Evolutionary conservation across 2,113 vertebrate species (phyloP), one percentile per base, ranked within the genome.

Genomic region (Edolisoma coerulescens): DNA sequence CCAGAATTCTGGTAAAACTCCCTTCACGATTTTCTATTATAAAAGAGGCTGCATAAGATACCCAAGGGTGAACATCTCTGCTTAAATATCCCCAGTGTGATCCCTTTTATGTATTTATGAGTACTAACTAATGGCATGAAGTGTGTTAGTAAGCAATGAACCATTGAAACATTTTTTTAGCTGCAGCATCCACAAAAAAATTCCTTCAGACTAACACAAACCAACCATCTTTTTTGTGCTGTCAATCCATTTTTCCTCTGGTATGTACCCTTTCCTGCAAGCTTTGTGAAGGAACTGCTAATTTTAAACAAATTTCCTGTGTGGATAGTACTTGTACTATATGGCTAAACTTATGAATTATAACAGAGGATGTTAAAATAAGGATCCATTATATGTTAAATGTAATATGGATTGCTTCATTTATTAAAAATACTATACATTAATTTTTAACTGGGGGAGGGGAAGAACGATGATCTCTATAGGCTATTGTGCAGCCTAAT

Each of bases 1-100:
- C 99, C 99, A 54, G 99, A 99, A 96, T 99, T 99, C 99, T 99
- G 99, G 99, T 99, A 99, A 98, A 98, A 94, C 16, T 85, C 65
- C 16, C 47, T 84, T 33, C 7, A 5, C 0, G 0, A 9, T 87
- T 79, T 89, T 71, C 50, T 52, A 4, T 27, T 78, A 56, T 27
- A 60, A 76, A 84, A 94, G 52, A 71, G 63, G 41, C 73, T 74
- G 37, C 41, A 42, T 89, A 79, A 60, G 44, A 79, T 57, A 78
- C 18, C 13, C 2, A 4, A 39, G 56, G 73, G 39, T 11, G 7
- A 92, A 45, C 11, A 44, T 41, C 63, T 85, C 49, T 61, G 47
- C n/a, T 53, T 73, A 87, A 90, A 68, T 70, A 56, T 47, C 37
- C 56, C 77, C 50, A 61, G 16, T 13, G 11, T 22, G 19, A 90